Conservation (phyloP, 2,797 vertebrate species). For the Nyctalus aviator region DNA sequence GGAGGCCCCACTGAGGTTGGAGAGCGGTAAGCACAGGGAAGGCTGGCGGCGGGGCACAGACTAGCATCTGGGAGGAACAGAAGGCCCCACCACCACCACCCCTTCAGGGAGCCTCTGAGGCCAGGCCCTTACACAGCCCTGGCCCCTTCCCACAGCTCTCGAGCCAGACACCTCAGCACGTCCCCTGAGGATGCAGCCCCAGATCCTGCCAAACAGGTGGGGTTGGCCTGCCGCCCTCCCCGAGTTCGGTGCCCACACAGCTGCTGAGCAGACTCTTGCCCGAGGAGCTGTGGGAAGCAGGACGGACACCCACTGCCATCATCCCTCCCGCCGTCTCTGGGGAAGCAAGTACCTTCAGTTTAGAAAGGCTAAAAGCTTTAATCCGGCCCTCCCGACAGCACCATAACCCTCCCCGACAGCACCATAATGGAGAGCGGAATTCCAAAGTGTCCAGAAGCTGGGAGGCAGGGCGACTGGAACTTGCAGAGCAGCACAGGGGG, state of each 20-base stretch:
- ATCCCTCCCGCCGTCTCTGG: background rate
- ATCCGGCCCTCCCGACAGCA: conserved; percentile 24
- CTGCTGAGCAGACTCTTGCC: background rate
- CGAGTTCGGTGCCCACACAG: background rate
- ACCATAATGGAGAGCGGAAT: background rate
- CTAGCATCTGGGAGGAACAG: background rate
- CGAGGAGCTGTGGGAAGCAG: background rate
- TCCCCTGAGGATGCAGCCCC: background rate
- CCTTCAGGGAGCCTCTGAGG: background rate
- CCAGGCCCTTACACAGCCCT: background rate
- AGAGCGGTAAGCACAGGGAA: background rate
- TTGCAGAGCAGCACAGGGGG: background rate
- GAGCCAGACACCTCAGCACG: background rate
- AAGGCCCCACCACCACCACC: background rate
- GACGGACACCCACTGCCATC: too few species aligned
- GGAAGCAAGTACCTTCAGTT: conserved; percentile 27
- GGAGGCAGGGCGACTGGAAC: background rate
- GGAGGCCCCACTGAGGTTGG: background rate
- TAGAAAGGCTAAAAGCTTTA: conserved; percentile 73
- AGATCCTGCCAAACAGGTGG: background rate
- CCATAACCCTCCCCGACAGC: background rate
- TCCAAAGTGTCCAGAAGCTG: background rate
- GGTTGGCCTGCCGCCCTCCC: background rate
- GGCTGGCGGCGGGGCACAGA: background rate
- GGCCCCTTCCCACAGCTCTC: background rate